A percentile compares a stretch with the other conserved stretches of the same genome.
Evolutionary conservation across 2,888 invertebrate genomes (phyloP).

Genomic region (Petrolisthes cinctipes): DNA sequence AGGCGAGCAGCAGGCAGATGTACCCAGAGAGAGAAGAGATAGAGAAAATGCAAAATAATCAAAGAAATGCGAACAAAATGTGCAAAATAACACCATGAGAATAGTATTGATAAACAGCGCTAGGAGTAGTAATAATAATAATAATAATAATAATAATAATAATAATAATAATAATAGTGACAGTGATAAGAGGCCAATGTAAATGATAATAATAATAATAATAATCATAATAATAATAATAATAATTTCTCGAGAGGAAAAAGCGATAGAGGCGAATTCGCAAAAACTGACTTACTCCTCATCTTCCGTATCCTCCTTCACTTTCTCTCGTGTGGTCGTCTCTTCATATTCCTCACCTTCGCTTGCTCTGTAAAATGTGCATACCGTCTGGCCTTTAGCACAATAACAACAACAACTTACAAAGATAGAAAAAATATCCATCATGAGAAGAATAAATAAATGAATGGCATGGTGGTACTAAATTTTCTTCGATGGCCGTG

Average conservation of each 20-base stretch:
- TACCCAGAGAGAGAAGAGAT: neutral
- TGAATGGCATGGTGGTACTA: too few species aligned
- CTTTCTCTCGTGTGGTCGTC: conserved; percentile 19
- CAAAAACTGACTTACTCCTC: conserved; percentile 58
- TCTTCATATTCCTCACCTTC: conserved; percentile 34
- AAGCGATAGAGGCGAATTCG: neutral
- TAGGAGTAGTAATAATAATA: neutral
- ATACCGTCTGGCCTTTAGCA: conserved; percentile 13
- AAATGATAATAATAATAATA: neutral
- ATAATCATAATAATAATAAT: neutral
- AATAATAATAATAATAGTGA: neutral
- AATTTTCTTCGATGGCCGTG: too few species aligned
- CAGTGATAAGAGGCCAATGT: neutral
- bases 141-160: neutral
- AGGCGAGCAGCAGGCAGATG: neutral
- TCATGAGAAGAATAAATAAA: too few species aligned
- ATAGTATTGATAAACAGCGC: neutral
- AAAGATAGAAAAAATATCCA: too few species aligned
- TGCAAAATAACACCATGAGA: neutral
- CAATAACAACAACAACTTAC: neutral
- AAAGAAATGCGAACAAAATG: neutral
- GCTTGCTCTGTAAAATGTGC: conserved; percentile 40
- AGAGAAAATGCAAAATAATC: neutral
- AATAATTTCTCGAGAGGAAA: neutral
- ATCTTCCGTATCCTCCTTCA: conserved; percentile 59